These are phyloP conservation scores for Palythoa grandis DNA, from an alignment of 92 coral and sea anemone genomes.

Conservation along the genomic window DNA sequence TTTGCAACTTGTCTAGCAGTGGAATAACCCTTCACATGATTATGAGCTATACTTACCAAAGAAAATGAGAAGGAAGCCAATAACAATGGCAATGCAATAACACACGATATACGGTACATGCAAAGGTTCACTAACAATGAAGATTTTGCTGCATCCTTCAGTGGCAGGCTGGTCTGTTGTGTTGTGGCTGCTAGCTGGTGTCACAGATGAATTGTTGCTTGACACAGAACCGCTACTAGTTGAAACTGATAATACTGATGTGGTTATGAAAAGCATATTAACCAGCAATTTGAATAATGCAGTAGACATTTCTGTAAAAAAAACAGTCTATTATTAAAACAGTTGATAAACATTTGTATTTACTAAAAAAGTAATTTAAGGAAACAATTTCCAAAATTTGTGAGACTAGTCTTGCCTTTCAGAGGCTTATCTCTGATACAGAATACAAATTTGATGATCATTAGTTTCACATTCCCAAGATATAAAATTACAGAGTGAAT, in stretches of 20 bases:
- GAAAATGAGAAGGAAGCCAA: constrained; percentile 34
- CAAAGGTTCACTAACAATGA: constrained; percentile 23
- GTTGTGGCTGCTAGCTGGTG: background rate
- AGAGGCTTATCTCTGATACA: too few species aligned
- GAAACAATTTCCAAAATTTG: too few species aligned
- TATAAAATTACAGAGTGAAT: too few species aligned
- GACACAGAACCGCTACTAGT: constrained; percentile 13
- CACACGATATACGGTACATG: constrained; percentile 25
- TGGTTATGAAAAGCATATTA: background rate
- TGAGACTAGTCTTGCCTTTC: too few species aligned
- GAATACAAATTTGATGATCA: too few species aligned
- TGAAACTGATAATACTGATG: background rate
- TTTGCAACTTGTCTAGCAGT: too few species aligned
- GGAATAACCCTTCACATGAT: background rate
- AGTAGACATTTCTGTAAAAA: constrained; percentile 8
- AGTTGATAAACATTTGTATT: too few species aligned
- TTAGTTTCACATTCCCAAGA: too few species aligned
- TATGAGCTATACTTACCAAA: constrained; percentile 12
- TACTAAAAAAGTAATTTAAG: too few species aligned
- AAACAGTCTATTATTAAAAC: background rate
- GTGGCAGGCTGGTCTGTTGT: background rate
- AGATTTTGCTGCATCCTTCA: constrained; percentile 20
- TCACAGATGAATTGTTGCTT: background rate
- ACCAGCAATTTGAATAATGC: background rate
- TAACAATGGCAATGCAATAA: constrained; percentile 11